Conservation (phyloP, 2,113 vertebrate genomes). For the Dipodomys spectabilis region DNA sequence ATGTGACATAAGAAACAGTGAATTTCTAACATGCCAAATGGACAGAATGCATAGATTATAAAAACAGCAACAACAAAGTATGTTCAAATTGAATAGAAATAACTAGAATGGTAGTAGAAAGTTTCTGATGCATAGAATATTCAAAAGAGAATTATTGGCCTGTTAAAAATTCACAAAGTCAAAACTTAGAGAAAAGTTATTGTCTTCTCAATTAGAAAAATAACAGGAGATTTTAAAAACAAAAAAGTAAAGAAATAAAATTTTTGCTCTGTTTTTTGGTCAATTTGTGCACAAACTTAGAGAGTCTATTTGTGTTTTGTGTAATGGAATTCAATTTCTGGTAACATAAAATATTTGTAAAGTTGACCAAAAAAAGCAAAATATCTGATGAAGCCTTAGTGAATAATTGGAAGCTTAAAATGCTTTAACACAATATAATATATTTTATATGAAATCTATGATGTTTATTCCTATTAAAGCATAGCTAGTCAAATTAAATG, state of each 20-base stretch:
- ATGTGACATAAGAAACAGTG: not conserved
- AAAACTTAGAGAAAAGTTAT: constrained; percentile 32
- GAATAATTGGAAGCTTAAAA: no score
- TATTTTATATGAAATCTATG: no score
- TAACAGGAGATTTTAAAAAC: not conserved
- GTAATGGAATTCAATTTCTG: no score
- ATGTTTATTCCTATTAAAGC: no score
- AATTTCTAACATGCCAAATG: not conserved
- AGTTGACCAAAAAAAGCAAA: no score
- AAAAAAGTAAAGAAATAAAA: constrained; percentile 9
- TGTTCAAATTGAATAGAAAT: not conserved
- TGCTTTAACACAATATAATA: no score
- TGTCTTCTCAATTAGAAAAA: not conserved
- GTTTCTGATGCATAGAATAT: not conserved
- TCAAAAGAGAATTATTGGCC: not conserved
- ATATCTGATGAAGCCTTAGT: no score
- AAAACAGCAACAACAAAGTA: not conserved
- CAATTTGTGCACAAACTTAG: no score
- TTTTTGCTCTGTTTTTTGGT: not conserved
- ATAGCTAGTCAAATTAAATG: no score
- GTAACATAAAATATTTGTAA: no score
- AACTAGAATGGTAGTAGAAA: not conserved
- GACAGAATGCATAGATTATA: not conserved
- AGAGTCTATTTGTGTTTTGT: no score
- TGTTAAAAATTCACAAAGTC: not conserved